A percentile compares a stretch with the other conserved stretches of the same genome.
phyloP scores from a whole-genome alignment of 2,888 invertebrate genomes.

The Trachelus stipa region DNA sequence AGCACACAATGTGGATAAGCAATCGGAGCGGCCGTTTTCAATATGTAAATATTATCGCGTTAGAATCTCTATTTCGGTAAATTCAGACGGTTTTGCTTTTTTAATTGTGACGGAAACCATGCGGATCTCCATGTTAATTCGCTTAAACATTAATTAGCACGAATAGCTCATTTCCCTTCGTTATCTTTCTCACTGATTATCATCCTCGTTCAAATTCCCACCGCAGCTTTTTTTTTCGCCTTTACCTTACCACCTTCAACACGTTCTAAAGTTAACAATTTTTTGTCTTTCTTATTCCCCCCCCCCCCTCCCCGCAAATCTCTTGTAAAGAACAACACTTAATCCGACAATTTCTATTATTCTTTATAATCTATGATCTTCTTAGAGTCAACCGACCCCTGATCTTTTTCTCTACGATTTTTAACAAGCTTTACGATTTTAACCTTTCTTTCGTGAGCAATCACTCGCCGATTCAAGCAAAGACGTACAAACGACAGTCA shows the following conservation, averaged over 20 bases:
- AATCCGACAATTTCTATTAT: neutral
- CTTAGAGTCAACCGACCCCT: too few relatives aligned
- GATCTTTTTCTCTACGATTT: too few relatives aligned
- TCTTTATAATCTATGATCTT: neutral
- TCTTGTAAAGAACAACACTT: slow-evolving; percentile 1
- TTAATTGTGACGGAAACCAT: neutral
- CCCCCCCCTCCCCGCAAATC: neutral
- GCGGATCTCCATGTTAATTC: neutral
- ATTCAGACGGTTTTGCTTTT: slow-evolving; percentile 1
- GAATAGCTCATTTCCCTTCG: neutral
- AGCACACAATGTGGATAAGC: neutral
- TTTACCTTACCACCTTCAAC: slow-evolving; percentile 14
- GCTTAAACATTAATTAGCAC: slow-evolving; percentile 6
- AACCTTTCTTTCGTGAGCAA: neutral
- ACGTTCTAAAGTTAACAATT: slow-evolving; percentile 19
- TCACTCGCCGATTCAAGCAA: slow-evolving; percentile 26
- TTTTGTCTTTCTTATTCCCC: neutral
- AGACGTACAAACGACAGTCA: slow-evolving; percentile 29
- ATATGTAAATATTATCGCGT: neutral
- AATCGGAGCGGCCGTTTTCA: neutral
- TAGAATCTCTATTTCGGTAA: slow-evolving; percentile 1
- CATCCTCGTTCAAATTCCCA: slow-evolving; percentile 15
- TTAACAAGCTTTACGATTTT: too few relatives aligned
- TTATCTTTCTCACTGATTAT: slow-evolving; percentile 1
- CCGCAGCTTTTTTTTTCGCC: neutral